Evolutionary conservation across 1,140 invertebrate genomes (phyloP).

Genomic region (Periplaneta americana): DNA sequence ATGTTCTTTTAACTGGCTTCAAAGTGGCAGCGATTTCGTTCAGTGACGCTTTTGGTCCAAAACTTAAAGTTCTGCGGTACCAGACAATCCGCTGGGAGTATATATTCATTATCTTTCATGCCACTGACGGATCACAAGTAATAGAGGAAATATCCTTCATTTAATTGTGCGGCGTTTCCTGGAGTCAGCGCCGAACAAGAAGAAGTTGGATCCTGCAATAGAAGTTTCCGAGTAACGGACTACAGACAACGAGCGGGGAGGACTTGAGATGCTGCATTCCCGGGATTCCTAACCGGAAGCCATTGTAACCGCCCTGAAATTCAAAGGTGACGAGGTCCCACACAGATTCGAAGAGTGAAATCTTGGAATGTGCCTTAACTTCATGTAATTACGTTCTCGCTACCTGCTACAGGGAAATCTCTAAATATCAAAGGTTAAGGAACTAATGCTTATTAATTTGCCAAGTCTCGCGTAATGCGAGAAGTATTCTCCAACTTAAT

Average conservation of each 20-base stretch:
- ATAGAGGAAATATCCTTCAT: too few species aligned
- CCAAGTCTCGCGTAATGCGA: neutral
- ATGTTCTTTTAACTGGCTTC: too few species aligned
- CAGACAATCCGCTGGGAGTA: too few species aligned
- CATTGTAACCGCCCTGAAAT: neutral
- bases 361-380: neutral
- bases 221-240: neutral
- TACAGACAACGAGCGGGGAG: neutral
- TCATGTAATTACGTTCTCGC: neutral
- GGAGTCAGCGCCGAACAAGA: too few species aligned
- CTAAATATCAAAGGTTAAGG: neutral
- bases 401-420: neutral
- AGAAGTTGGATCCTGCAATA: too few species aligned
- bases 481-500: neutral
- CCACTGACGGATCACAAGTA: too few species aligned
- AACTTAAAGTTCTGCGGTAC: too few species aligned
- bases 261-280: neutral
- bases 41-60: too few species aligned
- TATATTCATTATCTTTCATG: too few species aligned
- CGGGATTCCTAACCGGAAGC: neutral
- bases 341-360: neutral
- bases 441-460: neutral
- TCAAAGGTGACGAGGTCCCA: neutral
- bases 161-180: too few species aligned
- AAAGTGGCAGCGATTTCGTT: too few species aligned